Evolutionary conservation across 2,113 vertebrate genomes (phyloP), one percentile per base, ranked within the genome.

Genomic region (Paramisgurnus dabryanus): DNA sequence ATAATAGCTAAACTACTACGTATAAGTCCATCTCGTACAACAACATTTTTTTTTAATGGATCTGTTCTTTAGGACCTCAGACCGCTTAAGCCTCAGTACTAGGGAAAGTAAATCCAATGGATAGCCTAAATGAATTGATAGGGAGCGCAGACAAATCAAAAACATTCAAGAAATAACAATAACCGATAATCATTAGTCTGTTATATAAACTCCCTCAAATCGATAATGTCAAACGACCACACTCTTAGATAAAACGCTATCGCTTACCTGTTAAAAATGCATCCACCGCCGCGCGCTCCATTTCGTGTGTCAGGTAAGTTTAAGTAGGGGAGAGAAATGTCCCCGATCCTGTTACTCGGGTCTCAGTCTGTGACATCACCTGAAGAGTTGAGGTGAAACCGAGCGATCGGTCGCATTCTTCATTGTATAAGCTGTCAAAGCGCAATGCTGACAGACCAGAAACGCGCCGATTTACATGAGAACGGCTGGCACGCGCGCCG

Each of bases 291-390:
- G 39, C 41, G 61, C 50, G 71, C 34, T 49, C 76, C 83, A 79
- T 82, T 79, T 80, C 83, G 78, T 82, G 80, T 80, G 86, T 18
- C 22, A 87, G 89, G 87, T 89, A 86, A 63, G 79, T 86, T 84
- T 73, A 77, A 64, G 1, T 64, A 70, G 78, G 80, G 17, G 66
- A 18, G 47, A 70, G 47, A 70, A 76, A 88, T 80, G 70, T 83
- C 76, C 84, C 78, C 64, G 68, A 79, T 76, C 86, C 88, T 80
- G 85, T 86, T 82, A 83, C 79, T 17, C 88, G 71, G 75, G 88
- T 88, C 85, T 60, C 49, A 34, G 4, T n/a, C 53, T 49, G 73
- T 85, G 85, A 85, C 82, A 83, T 88, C 85, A 89, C 66, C 45
- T 68, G 12, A 49, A 83, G 85, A 50, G 68, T 64, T 72, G 82